Conservation (phyloP, 2,113 vertebrate species). For the Capreolus pygargus region DNA sequence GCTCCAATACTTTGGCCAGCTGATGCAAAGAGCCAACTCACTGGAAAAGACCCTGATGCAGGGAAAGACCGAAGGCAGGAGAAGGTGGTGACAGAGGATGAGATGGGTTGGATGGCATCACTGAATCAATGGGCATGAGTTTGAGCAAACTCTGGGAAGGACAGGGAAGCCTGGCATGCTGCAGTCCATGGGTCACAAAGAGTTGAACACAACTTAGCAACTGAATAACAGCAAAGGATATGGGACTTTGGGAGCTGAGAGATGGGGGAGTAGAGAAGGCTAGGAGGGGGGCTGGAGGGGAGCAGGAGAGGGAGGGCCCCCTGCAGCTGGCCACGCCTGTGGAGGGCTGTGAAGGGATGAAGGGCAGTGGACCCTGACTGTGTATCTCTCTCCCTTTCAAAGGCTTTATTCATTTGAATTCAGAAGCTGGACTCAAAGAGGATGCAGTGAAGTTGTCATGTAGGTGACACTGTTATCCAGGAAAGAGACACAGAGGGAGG, state of each 20-base stretch:
- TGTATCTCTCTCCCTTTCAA: neutral
- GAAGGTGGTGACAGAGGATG: neutral
- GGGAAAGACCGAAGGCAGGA: neutral
- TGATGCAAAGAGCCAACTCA: neutral
- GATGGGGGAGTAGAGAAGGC: neutral
- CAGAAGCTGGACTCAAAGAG: neutral
- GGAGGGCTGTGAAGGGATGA: too few species aligned
- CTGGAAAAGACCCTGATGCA: neutral
- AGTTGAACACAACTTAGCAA: neutral
- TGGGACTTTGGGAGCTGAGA: neutral
- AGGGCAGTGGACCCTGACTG: neutral
- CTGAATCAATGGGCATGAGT: neutral
- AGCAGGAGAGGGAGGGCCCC: too few species aligned
- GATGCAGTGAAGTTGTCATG: neutral
- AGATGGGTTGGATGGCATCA: neutral
- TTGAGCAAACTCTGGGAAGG: neutral
- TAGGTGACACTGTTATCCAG: neutral
- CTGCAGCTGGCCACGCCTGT: accelerated
- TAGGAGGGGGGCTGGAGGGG: neutral
- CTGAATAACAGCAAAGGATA: neutral
- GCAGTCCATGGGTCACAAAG: neutral
- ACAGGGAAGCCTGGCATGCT: neutral
- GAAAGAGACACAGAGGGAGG: neutral
- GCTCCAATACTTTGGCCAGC: neutral
- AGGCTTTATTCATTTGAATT: neutral